Evolutionary conservation across 2,113 vertebrate genomes (phyloP).

Genomic region (Ailuropoda melanoleuca): DNA sequence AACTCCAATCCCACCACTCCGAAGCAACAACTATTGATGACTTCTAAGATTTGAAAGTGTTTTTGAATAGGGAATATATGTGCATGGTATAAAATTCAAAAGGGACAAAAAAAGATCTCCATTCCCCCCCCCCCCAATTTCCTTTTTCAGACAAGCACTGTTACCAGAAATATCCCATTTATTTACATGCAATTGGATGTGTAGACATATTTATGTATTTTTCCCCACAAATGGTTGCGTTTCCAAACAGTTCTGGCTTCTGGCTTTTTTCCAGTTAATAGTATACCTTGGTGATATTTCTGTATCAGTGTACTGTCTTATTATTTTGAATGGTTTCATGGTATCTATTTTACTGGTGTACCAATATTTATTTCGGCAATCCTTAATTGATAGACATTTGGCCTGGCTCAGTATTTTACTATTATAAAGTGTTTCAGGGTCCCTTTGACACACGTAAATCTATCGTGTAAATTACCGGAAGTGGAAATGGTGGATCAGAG

Average conservation of each 20-base stretch:
- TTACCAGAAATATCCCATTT: not conserved
- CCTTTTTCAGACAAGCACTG: not conserved
- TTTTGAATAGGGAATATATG: not conserved
- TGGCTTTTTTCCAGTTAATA: not conserved
- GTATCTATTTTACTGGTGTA: not conserved
- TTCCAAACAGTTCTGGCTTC: not conserved
- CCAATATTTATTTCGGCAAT: not conserved
- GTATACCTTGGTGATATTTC: not conserved
- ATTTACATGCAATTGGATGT: not conserved
- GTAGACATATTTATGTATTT: not conserved
- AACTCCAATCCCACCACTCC: not conserved
- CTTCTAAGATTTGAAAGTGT: not conserved
- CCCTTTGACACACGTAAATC: not conserved
- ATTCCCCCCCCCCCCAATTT: not conserved
- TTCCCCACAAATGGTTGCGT: not conserved
- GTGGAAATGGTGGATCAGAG: not conserved
- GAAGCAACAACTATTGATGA: not conserved
- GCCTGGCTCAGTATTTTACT: not conserved
- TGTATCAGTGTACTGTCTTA: not conserved
- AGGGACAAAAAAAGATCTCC: not conserved
- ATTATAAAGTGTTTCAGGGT: not conserved
- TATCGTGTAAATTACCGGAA: not conserved
- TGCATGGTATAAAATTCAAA: not conserved
- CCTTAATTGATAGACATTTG: not conserved
- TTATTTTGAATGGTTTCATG: not conserved